A percentile compares a stretch with the other conserved stretches of the same genome.
Conservation (phyloP, 2,888 invertebrate species). For the Acanthosepion esculentum region DNA sequence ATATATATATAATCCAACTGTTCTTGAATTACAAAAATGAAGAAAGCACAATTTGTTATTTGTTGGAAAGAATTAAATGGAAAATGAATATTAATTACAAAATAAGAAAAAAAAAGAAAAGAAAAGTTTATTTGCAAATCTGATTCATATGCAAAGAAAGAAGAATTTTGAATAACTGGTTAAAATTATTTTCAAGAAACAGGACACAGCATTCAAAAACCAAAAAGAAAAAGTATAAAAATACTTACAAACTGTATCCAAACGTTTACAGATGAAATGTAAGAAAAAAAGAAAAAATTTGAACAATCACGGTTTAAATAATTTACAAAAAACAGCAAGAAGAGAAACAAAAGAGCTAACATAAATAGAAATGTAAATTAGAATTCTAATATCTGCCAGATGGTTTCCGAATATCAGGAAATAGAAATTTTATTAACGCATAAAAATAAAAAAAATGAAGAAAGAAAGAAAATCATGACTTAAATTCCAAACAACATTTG, state of each 20-base stretch:
- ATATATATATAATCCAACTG: background rate
- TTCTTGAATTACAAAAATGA: too few species aligned
- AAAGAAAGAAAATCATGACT: background rate
- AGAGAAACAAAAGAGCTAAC: background rate
- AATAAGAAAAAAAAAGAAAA: background rate
- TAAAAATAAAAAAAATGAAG: background rate
- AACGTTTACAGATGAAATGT: slow-evolving; percentile 43
- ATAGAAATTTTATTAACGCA: slow-evolving; percentile 52
- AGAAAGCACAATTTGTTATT: background rate
- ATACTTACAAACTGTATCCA: slow-evolving; percentile 46
- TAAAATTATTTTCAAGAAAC: background rate
- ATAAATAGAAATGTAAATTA: background rate
- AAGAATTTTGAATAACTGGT: background rate
- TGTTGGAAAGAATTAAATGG: background rate
- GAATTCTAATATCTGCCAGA: slow-evolving; percentile 48
- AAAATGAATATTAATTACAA: background rate
- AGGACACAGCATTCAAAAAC: slow-evolving; percentile 35
- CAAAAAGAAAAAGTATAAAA: slow-evolving; percentile 23
- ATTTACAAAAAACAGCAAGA: background rate
- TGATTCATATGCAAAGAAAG: background rate
- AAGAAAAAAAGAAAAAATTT: background rate
- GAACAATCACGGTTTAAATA: background rate
- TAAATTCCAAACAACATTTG: background rate
- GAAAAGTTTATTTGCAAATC: background rate
- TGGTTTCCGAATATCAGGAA: slow-evolving; percentile 47